These are phyloP conservation scores for Sitophilus oryzae DNA, from an alignment of 1,140 invertebrate genomes.

Conservation along the genomic window DNA sequence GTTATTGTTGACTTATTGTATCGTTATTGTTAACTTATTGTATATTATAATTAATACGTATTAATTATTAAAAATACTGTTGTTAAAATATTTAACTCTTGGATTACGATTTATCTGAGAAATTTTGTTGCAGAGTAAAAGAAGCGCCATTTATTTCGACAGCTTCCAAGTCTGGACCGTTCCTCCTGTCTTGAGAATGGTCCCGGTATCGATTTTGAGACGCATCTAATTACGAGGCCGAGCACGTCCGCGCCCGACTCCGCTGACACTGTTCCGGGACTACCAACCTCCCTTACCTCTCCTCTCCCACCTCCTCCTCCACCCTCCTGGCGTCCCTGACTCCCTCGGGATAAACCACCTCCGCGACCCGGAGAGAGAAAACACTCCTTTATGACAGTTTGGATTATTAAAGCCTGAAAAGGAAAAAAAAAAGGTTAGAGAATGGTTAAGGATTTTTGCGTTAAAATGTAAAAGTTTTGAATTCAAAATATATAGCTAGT, in stretches of 20 bases:
- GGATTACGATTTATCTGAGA: too few relatives aligned
- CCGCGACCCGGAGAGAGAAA: slow-evolving; percentile 8
- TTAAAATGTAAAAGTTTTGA: not conserved
- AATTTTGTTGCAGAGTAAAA: too few relatives aligned
- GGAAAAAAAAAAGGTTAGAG: not conserved
- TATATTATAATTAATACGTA: too few relatives aligned
- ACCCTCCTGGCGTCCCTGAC: too few relatives aligned
- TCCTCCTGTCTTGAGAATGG: slow-evolving; percentile 18
- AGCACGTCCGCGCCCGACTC: slow-evolving; percentile 40
- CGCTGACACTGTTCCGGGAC: slow-evolving; percentile 41
- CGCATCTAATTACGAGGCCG: slow-evolving; percentile 42
- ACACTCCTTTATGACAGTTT: slow-evolving; percentile 21
- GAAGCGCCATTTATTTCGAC: too few relatives aligned
- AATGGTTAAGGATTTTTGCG: not conserved
- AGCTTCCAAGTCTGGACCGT: slow-evolving; percentile 7
- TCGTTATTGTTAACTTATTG: too few relatives aligned
- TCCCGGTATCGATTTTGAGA: slow-evolving; percentile 38
- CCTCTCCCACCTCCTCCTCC: slow-evolving; percentile 18
- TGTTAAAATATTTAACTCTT: too few relatives aligned
- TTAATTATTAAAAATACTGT: too few relatives aligned
- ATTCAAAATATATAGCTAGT: too few relatives aligned
- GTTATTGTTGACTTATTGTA: too few relatives aligned
- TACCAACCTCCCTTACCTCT: slow-evolving; percentile 20
- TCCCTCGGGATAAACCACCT: not conserved
- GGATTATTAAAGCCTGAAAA: slow-evolving; percentile 16